Conservation (phyloP, 2,888 invertebrate genomes). For the Pteria penguin region DNA sequence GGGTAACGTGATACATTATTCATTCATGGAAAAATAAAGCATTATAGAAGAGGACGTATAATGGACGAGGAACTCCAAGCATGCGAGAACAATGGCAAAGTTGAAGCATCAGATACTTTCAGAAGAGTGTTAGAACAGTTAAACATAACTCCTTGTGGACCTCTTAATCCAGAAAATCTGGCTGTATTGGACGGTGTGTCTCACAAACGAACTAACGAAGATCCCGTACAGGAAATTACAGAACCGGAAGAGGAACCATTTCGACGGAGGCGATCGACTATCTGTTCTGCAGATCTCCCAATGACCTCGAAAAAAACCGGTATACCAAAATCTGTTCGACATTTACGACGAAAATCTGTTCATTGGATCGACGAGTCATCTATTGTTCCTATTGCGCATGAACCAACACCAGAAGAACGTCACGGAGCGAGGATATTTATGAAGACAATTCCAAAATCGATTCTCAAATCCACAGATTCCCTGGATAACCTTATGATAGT, state of each 20-base stretch:
- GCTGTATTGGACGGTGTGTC: constrained; percentile 27
- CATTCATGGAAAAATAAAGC: too few relatives aligned
- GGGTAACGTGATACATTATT: too few relatives aligned
- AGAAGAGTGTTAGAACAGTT: constrained; percentile 33
- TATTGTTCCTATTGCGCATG: constrained; percentile 35
- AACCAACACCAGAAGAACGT: constrained; percentile 33
- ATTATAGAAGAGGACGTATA: too few relatives aligned
- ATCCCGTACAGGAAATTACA: not conserved
- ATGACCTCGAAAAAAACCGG: constrained; percentile 18
- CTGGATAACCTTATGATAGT: too few relatives aligned
- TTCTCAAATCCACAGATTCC: too few relatives aligned
- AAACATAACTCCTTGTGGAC: constrained; percentile 10
- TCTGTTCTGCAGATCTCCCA: constrained; percentile 14
- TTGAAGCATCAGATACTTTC: constrained; percentile 38
- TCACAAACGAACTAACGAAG: not conserved
- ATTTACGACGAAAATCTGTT: constrained; percentile 33
- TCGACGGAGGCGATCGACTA: constrained; percentile 7
- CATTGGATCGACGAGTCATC: constrained; percentile 41
- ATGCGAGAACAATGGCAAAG: too few relatives aligned
- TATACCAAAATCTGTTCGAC: not conserved
- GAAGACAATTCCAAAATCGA: constrained; percentile 45
- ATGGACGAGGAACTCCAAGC: too few relatives aligned
- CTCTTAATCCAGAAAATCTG: constrained; percentile 8
- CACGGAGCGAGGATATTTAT: constrained; percentile 40
- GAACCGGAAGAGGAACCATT: not conserved